A percentile compares a stretch with the other conserved stretches of the same genome.
phyloP scores from a whole-genome alignment of 2,113 vertebrate genomes.

The Azemiops feae region DNA sequence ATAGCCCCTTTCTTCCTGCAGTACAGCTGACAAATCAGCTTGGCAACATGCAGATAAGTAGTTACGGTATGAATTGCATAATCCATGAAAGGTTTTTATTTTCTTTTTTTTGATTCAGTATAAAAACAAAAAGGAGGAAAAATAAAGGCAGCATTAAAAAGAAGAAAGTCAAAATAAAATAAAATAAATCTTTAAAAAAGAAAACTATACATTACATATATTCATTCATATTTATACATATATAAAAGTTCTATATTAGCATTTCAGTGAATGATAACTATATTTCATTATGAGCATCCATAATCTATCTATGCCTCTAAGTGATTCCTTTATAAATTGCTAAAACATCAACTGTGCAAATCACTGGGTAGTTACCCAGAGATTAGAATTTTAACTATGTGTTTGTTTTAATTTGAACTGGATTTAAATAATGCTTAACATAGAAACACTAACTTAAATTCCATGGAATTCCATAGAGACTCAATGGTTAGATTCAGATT shows the following conservation, averaged over 20 bases:
- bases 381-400: not conserved
- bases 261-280: not conserved
- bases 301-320: not conserved
- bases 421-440: not conserved
- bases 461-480: not conserved
- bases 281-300: not conserved
- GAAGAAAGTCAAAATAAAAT: not conserved
- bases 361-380: not conserved
- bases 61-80: slow-evolving; percentile 73
- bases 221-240: not conserved
- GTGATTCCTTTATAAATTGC: not conserved
- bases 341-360: not conserved
- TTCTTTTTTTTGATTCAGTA: not conserved
- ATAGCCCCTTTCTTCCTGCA: slow-evolving; percentile 62
- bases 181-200: not conserved
- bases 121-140: not conserved
- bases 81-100: not conserved
- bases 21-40: slow-evolving; percentile 84
- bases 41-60: slow-evolving; percentile 82
- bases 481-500: not conserved
- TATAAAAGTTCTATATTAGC: not conserved
- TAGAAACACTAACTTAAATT: not conserved
- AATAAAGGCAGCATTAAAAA: not conserved
- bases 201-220: not conserved
- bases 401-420: not conserved